A percentile compares a stretch with the other conserved stretches of the same genome.
These are phyloP conservation scores for Eupithecia pulchellata DNA, from an alignment of 2,888 invertebrate species.

Conservation along the genomic window DNA sequence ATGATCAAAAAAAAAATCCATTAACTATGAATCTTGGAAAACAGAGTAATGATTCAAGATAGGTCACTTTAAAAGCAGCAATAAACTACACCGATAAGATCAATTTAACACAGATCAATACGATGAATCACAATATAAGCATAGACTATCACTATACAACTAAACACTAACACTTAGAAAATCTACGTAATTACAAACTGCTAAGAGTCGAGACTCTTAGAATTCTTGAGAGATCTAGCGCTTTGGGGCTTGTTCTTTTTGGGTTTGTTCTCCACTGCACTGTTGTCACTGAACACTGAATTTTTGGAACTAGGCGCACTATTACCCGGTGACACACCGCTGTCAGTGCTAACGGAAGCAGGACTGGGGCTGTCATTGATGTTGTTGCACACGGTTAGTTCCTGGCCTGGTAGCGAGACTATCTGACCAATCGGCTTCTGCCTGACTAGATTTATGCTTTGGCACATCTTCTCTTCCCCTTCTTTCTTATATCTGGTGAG, in stretches of 20 bases:
- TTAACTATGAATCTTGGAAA: background rate
- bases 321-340: constrained; percentile 78
- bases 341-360: constrained; percentile 77
- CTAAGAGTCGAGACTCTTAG: constrained; percentile 82
- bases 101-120: constrained; percentile 67
- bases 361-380: constrained; percentile 77
- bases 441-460: constrained; percentile 82
- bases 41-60: background rate
- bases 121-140: constrained; percentile 73
- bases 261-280: constrained; percentile 63
- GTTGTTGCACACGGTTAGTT: constrained; percentile 77
- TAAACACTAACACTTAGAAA: constrained; percentile 75
- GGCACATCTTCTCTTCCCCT: constrained; percentile 75
- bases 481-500: constrained; percentile 79
- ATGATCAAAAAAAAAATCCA: too few species aligned
- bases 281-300: constrained; percentile 66
- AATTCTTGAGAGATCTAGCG: constrained; percentile 76
- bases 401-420: constrained; percentile 76
- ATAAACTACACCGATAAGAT: constrained; percentile 59
- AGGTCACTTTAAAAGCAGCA: constrained; percentile 43
- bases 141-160: constrained; percentile 77
- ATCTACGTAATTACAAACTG: constrained; percentile 83
- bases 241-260: constrained; percentile 71
- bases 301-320: constrained; percentile 74
- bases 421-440: constrained; percentile 83